phyloP scores from a whole-genome alignment of 1,140 invertebrate genomes.

The Anastrepha obliqua region DNA sequence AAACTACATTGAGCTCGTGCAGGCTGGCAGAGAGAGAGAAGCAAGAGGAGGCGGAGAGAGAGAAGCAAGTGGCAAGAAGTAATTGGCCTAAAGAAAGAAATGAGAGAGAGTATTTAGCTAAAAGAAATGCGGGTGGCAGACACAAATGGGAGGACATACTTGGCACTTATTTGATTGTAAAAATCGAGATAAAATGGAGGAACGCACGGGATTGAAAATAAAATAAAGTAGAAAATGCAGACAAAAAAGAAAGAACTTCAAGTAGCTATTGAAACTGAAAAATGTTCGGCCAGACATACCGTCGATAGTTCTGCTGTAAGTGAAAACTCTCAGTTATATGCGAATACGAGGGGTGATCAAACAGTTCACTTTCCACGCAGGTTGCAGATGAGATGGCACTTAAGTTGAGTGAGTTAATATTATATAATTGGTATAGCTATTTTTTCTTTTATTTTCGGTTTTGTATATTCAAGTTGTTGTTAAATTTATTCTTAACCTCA shows the following conservation, averaged over 20 bases:
- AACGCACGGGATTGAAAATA: neutral
- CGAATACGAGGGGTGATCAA: too few species aligned
- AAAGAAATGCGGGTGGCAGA: neutral
- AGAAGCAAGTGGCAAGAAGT: too few species aligned
- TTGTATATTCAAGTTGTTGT: too few species aligned
- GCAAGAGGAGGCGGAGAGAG: too few species aligned
- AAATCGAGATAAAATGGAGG: neutral
- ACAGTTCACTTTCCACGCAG: too few species aligned
- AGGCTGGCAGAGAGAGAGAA: neutral
- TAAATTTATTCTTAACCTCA: too few species aligned
- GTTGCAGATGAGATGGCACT: too few species aligned
- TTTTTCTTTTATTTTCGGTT: too few species aligned
- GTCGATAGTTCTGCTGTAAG: neutral
- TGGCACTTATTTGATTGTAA: neutral
- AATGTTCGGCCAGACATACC: neutral
- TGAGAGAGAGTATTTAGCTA: neutral
- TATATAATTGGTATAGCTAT: too few species aligned
- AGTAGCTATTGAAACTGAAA: neutral
- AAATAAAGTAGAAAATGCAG: neutral
- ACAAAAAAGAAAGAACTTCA: neutral
- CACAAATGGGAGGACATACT: neutral
- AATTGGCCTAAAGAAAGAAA: neutral
- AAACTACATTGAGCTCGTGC: neutral
- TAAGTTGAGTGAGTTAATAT: too few species aligned
- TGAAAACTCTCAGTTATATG: too few species aligned